phyloP scores from a whole-genome alignment of 2,888 invertebrate genomes.

The Hypomecis punctinalis region DNA sequence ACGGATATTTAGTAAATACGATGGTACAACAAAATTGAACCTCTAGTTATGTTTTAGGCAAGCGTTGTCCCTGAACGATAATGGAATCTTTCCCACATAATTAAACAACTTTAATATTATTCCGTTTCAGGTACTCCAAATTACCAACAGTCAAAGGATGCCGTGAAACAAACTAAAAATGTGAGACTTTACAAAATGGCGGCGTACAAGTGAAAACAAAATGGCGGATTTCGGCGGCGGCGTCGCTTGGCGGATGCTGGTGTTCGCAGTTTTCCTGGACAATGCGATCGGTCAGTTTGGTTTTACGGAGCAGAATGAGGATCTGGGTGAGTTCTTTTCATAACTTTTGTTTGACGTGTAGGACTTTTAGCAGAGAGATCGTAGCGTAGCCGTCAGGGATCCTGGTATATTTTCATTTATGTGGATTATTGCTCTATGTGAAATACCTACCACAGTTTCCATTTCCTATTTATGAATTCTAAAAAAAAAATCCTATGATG shows the following conservation, averaged over 20 bases:
- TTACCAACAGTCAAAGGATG: slow-evolving; percentile 23
- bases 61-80: not conserved
- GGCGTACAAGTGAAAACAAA: slow-evolving; percentile 57
- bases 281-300: slow-evolving; percentile 60
- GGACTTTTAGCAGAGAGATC: too few species aligned
- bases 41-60: too few species aligned
- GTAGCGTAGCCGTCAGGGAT: too few species aligned
- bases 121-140: slow-evolving; percentile 53
- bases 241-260: slow-evolving; percentile 58
- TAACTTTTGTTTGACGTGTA: not conserved
- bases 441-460: too few species aligned
- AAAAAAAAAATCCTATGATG: too few species aligned
- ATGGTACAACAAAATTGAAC: too few species aligned
- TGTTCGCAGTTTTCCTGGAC: slow-evolving; percentile 61
- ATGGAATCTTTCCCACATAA: not conserved
- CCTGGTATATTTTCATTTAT: too few species aligned
- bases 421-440: too few species aligned
- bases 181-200: slow-evolving; percentile 58
- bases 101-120: not conserved
- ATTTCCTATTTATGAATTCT: too few species aligned
- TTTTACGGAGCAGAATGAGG: slow-evolving; percentile 67
- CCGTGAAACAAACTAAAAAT: slow-evolving; percentile 44
- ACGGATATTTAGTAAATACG: too few species aligned
- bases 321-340: slow-evolving; percentile 64
- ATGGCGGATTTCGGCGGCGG: slow-evolving; percentile 72